A percentile compares a stretch with the other conserved stretches of the same genome.
These are phyloP conservation scores for Artibeus lituratus DNA, from an alignment of 2,797 vertebrate species.

Conservation along the genomic window DNA sequence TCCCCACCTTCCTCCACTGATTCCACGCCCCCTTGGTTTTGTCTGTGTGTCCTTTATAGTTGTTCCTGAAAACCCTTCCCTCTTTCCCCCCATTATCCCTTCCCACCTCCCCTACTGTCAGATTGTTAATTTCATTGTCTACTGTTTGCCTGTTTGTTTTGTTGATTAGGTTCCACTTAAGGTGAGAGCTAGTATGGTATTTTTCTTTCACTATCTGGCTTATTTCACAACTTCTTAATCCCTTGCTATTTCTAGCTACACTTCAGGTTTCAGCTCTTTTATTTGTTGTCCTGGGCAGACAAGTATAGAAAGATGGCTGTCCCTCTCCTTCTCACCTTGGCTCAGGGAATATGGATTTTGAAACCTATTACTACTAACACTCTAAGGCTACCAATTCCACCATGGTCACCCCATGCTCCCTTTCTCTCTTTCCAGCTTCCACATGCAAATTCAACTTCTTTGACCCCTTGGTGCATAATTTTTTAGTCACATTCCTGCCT, in stretches of 20 bases:
- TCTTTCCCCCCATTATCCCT: no score
- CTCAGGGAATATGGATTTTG: background rate
- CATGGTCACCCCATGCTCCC: background rate
- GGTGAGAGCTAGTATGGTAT: no score
- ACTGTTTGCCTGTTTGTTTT: no score
- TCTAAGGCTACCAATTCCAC: background rate
- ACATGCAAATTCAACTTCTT: background rate
- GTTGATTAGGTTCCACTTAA: no score
- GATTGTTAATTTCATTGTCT: no score
- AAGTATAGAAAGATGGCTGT: background rate
- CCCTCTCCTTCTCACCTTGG: background rate
- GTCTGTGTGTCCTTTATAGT: no score
- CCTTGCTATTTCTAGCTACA: slow-evolving; percentile 2
- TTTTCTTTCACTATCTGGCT: no score
- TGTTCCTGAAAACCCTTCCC: no score
- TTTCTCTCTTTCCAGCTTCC: background rate
- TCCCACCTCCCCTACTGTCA: no score
- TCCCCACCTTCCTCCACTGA: no score
- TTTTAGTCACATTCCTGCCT: background rate
- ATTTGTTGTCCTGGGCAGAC: background rate
- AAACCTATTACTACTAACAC: background rate
- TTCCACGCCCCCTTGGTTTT: no score
- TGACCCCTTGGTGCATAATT: background rate
- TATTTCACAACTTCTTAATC: background rate
- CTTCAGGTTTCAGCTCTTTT: background rate